These are phyloP conservation scores for Cuculus canorus DNA, from an alignment of 2,797 vertebrate species.

Conservation along the genomic window DNA sequence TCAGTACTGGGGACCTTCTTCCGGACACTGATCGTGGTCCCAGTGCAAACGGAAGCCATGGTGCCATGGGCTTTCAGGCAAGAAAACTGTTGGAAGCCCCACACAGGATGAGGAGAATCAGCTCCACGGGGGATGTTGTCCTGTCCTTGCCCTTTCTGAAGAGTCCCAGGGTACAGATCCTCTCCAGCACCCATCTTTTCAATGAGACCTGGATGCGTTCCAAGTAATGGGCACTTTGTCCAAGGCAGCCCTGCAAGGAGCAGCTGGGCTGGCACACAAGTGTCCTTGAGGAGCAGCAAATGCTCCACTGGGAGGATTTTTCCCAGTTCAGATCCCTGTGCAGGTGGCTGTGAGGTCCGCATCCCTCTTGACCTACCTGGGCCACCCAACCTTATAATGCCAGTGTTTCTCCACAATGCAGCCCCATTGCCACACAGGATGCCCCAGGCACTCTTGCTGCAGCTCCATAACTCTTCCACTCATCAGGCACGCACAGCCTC, in stretches of 20 bases:
- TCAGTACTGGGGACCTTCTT: fast-evolving
- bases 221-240: neutral
- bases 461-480: neutral
- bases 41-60: neutral
- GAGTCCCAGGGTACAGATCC: neutral
- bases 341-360: neutral
- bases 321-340: neutral
- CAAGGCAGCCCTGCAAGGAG: neutral
- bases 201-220: neutral
- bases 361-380: neutral
- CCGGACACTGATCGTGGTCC: fast-evolving
- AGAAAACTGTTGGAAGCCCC: neutral
- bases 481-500: neutral
- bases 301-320: neutral
- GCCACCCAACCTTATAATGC: fast-evolving
- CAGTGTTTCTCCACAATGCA: neutral
- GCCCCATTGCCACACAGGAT: neutral
- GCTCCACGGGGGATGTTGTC: neutral
- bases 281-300: neutral
- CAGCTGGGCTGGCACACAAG: no score
- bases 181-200: neutral
- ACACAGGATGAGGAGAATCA: neutral
- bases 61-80: neutral
- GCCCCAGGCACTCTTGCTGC: neutral
- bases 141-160: neutral